Percentiles rank a stretch among this genome's conserved stretches.
phyloP scores from a whole-genome alignment of 2,888 invertebrate species.

The Leptopilina myrica region DNA sequence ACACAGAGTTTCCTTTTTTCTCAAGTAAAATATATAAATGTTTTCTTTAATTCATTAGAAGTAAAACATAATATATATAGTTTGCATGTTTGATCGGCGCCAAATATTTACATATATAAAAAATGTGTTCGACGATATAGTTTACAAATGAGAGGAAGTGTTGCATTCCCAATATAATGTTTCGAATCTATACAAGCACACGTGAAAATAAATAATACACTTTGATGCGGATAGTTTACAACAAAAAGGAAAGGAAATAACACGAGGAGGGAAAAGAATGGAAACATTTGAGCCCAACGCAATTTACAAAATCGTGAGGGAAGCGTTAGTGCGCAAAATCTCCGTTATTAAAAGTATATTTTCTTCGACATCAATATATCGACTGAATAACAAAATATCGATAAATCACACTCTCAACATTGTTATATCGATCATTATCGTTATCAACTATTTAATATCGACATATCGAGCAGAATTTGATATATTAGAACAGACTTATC shows the following conservation, averaged over 20 bases:
- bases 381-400: too few relatives aligned
- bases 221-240: conserved; percentile 52
- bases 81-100: conserved; percentile 31
- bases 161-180: conserved; percentile 36
- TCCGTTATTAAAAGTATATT: background rate
- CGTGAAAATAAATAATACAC: conserved; percentile 51
- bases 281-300: background rate
- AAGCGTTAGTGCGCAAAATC: background rate
- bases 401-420: too few relatives aligned
- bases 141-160: conserved; percentile 54
- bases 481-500: too few relatives aligned
- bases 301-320: conserved; percentile 5
- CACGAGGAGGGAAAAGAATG: conserved; percentile 23
- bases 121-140: conserved; percentile 56
- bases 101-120: conserved; percentile 60
- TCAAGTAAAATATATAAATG: background rate
- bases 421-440: too few relatives aligned
- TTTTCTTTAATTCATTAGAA: background rate
- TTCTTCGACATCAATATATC: too few relatives aligned
- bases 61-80: background rate
- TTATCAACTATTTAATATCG: too few relatives aligned
- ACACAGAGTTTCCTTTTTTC: conserved; percentile 8
- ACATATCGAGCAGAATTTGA: too few relatives aligned
- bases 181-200: conserved; percentile 50
- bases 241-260: conserved; percentile 53